Percentiles rank a stretch among this genome's conserved stretches.
Conservation (phyloP, 2,113 vertebrate genomes). For the human (Homo sapiens) region GRCh38 chr4:83048001-83048500, state of each 20-base stretch:
- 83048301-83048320: neutral
- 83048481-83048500: neutral
- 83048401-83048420: neutral
- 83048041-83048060: neutral
- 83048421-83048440: conserved; percentile 24
- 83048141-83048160: neutral
- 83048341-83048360: neutral
- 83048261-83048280: neutral
- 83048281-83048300: neutral
- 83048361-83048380: conserved; percentile 14
- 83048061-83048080: neutral
- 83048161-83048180: neutral
- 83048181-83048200: neutral
- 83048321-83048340: neutral
- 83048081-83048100: neutral
- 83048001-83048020: too few species aligned
- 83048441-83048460: conserved; percentile 27
- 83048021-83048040: neutral
- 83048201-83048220: neutral
- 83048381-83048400: neutral
- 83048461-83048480: neutral
- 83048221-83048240: neutral
- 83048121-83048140: conserved; percentile 8
- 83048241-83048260: neutral
- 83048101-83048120: neutral